Conservation (phyloP, 2,888 invertebrate genomes). For the Zaprionus lineosus region DNA sequence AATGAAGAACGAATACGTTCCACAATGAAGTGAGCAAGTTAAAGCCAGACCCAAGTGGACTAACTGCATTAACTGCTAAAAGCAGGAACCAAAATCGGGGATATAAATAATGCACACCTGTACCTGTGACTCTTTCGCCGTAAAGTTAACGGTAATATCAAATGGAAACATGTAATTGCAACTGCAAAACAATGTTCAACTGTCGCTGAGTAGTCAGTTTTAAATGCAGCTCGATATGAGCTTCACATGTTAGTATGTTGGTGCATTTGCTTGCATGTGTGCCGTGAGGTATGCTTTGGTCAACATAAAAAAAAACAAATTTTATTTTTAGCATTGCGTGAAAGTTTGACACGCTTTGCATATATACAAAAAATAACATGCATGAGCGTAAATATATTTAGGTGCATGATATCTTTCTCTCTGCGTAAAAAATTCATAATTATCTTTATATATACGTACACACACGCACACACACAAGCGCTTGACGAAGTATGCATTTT, state of each 20-base stretch:
- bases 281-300: slow-evolving; percentile 24
- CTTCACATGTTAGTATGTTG: too few relatives aligned
- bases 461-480: neutral
- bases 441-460: slow-evolving; percentile 14
- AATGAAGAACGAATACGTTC: too few relatives aligned
- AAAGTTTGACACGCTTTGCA: slow-evolving; percentile 48
- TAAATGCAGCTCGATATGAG: slow-evolving; percentile 26
- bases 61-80: too few relatives aligned
- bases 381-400: slow-evolving; percentile 2
- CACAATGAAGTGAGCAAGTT: too few relatives aligned
- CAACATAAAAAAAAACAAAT: slow-evolving; percentile 63
- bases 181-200: too few relatives aligned
- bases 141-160: too few relatives aligned
- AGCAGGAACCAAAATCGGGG: too few relatives aligned
- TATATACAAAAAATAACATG: slow-evolving; percentile 9
- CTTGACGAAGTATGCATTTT: slow-evolving; percentile 3
- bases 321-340: slow-evolving; percentile 66
- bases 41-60: too few relatives aligned
- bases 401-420: neutral
- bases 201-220: too few relatives aligned
- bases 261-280: slow-evolving; percentile 1
- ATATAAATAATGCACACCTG: too few relatives aligned
- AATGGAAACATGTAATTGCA: too few relatives aligned
- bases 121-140: too few relatives aligned
- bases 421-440: slow-evolving; percentile 40